These are phyloP conservation scores for Hemibagrus wyckioides DNA, from an alignment of 2,113 vertebrate genomes.

Conservation along the genomic window DNA sequence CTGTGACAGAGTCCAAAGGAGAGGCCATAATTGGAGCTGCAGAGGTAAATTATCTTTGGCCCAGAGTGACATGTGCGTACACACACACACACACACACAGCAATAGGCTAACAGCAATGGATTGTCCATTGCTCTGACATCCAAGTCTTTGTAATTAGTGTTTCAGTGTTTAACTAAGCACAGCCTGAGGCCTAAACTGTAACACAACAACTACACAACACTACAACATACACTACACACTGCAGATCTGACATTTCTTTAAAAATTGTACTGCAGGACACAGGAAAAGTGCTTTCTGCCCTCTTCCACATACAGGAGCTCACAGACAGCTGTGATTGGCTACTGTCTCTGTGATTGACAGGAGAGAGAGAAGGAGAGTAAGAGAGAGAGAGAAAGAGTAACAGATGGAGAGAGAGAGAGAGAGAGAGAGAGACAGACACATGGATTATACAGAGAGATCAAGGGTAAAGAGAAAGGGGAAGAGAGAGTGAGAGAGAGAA, in stretches of 20 bases:
- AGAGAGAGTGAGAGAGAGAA: too few species aligned
- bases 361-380: background rate
- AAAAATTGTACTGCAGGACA: background rate
- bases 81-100: constrained; percentile 13
- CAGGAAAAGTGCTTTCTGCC: background rate
- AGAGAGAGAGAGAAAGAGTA: too few species aligned
- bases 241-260: background rate
- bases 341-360: background rate
- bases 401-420: too few species aligned
- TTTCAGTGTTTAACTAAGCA: constrained; percentile 13
- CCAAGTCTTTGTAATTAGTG: constrained; percentile 44
- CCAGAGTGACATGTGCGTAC: constrained; percentile 41
- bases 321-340: background rate
- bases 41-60: constrained; percentile 64
- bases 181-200: background rate
- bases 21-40: constrained; percentile 59
- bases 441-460: too few species aligned
- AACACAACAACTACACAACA: background rate
- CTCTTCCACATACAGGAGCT: background rate
- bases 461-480: background rate
- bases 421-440: too few species aligned
- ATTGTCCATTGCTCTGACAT: constrained; percentile 12
- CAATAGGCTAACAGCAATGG: constrained; percentile 38
- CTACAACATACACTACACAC: background rate
- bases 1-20: constrained; percentile 58